phyloP scores from a whole-genome alignment of 2,113 vertebrate genomes.

The Ancistrus triradiatus region DNA sequence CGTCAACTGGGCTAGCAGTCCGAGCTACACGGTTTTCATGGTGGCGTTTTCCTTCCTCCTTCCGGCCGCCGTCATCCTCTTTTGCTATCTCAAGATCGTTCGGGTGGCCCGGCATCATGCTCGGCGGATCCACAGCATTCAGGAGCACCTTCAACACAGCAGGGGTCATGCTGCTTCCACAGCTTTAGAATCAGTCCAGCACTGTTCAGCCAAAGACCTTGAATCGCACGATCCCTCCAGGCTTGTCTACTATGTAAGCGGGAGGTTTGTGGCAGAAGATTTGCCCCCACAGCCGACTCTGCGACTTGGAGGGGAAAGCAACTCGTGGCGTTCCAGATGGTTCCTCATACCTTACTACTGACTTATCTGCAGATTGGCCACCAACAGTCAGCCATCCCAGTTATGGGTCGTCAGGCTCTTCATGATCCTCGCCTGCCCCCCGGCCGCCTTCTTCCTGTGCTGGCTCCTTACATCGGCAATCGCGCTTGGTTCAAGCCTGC shows the following conservation, averaged over 20 bases:
- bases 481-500: slow-evolving; percentile 66
- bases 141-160: slow-evolving; percentile 67
- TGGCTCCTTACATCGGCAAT: slow-evolving; percentile 73
- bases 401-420: slow-evolving; percentile 67
- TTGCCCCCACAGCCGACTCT: slow-evolving; percentile 22
- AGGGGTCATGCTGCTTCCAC: slow-evolving; percentile 21
- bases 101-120: slow-evolving; percentile 71
- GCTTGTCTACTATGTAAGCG: slow-evolving; percentile 65
- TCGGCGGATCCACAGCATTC: slow-evolving; percentile 68
- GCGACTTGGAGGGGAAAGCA: slow-evolving; percentile 13
- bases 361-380: slow-evolving; percentile 43
- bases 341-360: slow-evolving; percentile 54
- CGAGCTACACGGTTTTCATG: slow-evolving; percentile 67
- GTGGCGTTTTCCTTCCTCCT: slow-evolving; percentile 63
- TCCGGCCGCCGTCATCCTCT: slow-evolving; percentile 70
- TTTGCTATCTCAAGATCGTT: slow-evolving; percentile 74
- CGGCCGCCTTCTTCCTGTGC: slow-evolving; percentile 72
- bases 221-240: slow-evolving; percentile 54
- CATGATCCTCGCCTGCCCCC: slow-evolving; percentile 70
- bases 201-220: slow-evolving; percentile 14
- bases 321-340: slow-evolving; percentile 29
- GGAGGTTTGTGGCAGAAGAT: slow-evolving; percentile 57
- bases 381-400: slow-evolving; percentile 32
- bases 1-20: slow-evolving; percentile 67
- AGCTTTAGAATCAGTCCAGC: slow-evolving; percentile 13